Evolutionary conservation across 2,888 invertebrate genomes (phyloP), one percentile per base, ranked within the genome.

Genomic region (Epirrita christyi): DNA sequence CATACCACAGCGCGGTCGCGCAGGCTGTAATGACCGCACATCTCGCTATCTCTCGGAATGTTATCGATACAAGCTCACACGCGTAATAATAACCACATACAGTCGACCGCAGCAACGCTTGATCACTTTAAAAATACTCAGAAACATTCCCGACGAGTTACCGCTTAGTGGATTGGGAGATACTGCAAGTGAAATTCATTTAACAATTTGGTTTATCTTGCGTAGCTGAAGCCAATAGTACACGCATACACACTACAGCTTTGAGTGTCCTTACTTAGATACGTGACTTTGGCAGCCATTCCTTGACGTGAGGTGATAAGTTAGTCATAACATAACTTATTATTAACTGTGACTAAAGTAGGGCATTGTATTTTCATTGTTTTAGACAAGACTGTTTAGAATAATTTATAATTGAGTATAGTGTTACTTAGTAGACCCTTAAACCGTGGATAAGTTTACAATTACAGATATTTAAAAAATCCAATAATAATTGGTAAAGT

Each of bases 31-130:
- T 71, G 73, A 68, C 69, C 73, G 73, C 71, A 71, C 68, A 71
- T 73, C 72, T 73, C 68, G 66, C 70, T 72, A 71, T 78, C 71
- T 71, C 65, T 54, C 51, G 72, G 73, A 70, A 75, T 73, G 70
- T 68, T 71, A 73, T 72, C 69, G 65, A 64, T 59, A 57, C 54
- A 43, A 55, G 48, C 44, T 55, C 48, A 55, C 48, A 55, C 42
- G 13, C 47, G 37, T 28, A 8, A 14, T 28, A 34, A 29, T 9
- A n/a, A n/a, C n/a, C 13, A 11, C 40, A 27, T 29, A 28, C n/a
- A 10, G n/a, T 43, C 37, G 32, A 4, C 21, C 27, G 21, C 15
- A 34, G 13, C 40, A 7, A 1, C 15, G 28, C 28, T 15, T 10
- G 32, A 41, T 41, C 36, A 36, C 32, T 21, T 21, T 21, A 21